Conservation (phyloP, 2,797 vertebrate species). For the Acanthurus leucopareius region DNA sequence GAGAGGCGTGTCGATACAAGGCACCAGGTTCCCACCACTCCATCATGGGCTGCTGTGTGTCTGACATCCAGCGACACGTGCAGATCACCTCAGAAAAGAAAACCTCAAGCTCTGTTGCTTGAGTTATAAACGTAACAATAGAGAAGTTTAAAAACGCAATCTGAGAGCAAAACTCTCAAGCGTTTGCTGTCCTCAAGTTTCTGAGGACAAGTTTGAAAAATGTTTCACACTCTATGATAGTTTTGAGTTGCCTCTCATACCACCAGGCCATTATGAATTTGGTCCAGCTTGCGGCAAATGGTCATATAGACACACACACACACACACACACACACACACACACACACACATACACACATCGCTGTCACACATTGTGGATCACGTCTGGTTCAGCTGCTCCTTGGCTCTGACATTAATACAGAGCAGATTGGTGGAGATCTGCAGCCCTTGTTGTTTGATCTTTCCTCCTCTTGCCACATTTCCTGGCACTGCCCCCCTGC, state of each 20-base stretch:
- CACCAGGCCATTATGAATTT: conserved; percentile 65
- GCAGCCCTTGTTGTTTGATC: conserved; percentile 91
- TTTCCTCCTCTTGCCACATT: conserved; percentile 89
- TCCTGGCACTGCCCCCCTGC: conserved; percentile 87
- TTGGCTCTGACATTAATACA: conserved; percentile 89
- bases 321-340: conserved; percentile 13
- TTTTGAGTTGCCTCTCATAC: conserved; percentile 57
- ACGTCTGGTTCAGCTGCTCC: conserved; percentile 87
- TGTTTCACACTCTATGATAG: conserved; percentile 47
- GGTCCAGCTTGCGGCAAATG: conserved; percentile 75
- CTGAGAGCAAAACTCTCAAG: conserved; percentile 15
- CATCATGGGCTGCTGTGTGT: conserved; percentile 71
- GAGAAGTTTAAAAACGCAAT: conserved; percentile 15
- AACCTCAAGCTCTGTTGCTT: not conserved
- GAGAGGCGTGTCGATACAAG: conserved; percentile 78
- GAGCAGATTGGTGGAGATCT: conserved; percentile 92
- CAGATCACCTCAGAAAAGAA: conserved; percentile 36
- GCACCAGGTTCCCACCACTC: conserved; percentile 68
- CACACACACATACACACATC: conserved; percentile 33
- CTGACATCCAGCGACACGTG: conserved; percentile 50
- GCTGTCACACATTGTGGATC: conserved; percentile 83
- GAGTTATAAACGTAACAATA: conserved; percentile 3
- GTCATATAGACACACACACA: conserved; percentile 67
- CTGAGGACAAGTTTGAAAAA: conserved; percentile 53
- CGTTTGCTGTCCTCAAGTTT: conserved; percentile 45